Evolutionary conservation across 2,797 vertebrate species (phyloP), one percentile per base, ranked within the genome.

Genomic region (Rhabdomys pumilio): DNA sequence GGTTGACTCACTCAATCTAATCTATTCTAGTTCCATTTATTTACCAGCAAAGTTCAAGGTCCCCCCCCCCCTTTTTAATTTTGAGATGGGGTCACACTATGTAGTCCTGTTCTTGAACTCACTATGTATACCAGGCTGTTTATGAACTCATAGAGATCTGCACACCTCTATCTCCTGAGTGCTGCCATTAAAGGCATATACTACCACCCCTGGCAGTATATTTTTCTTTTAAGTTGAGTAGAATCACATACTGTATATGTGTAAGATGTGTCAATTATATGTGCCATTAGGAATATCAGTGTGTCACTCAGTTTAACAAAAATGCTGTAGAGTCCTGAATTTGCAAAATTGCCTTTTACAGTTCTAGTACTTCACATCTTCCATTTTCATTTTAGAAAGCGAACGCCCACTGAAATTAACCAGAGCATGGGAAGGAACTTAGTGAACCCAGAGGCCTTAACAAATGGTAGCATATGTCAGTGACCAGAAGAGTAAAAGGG

Each of bases 331-430:
- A 93, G 44, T 31, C 50, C 55, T 10, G 3, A 11, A 77, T 4
- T 26, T 86, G 81, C 2, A 19, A 4, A 22, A 75, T 77, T 85
- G 14, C 76, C 87, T 75, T 3, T 38, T 95, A 80, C 61, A 65
- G 4, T 86, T 6, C 11, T 75, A 81, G 41, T 67, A 38, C 15
- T 79, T 73, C 9, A 55, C 0, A 1, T 72, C 9, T 20, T 93
- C 34, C 53, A 47, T 69, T 91, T 96, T 90, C 41, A 77, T 14
- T 57, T 77, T 53, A 85, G 24, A 92, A 93, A 86, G 50, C 76
- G 75, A 72, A 91, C 13, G 86, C 44, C 34, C 20, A 10, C 50
- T 55, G 59, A 93, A 26, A 73, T 75, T 57, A 77, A 34, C 31
- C 47, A 80, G 73, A 92, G 93, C 31, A 15, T 67, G 80, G 59